Percentiles rank a stretch among this genome's conserved stretches.
These are phyloP conservation scores for Caenorhabditis latens DNA, from an alignment of 1,140 invertebrate species.

Conservation along the genomic window DNA sequence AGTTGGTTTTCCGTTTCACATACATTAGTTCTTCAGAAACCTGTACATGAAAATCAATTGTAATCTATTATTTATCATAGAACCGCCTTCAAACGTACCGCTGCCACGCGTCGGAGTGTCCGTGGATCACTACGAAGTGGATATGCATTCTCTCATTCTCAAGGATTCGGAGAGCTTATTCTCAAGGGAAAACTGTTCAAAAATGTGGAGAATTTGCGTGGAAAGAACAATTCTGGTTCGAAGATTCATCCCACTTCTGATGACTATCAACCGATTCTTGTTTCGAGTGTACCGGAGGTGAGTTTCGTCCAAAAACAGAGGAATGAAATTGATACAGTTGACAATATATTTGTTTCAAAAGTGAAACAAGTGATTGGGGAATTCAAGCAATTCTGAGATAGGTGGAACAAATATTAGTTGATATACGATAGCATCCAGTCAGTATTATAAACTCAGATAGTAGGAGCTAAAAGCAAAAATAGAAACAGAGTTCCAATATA, in stretches of 20 bases:
- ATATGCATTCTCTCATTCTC: constrained; percentile 96
- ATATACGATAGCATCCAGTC: too few relatives aligned
- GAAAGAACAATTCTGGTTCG: neutral
- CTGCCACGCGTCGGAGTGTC: constrained; percentile 86
- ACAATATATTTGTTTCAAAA: too few relatives aligned
- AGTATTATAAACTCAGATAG: too few relatives aligned
- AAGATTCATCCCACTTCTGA: constrained; percentile 26
- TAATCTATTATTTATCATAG: too few relatives aligned
- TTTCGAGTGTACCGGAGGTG: constrained; percentile 3
- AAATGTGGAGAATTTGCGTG: constrained; percentile 70
- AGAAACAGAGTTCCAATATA: too few relatives aligned
- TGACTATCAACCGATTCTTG: constrained; percentile 9
- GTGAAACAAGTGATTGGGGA: too few relatives aligned
- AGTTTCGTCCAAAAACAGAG: neutral
- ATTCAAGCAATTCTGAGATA: too few relatives aligned
- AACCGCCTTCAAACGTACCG: constrained; percentile 85
- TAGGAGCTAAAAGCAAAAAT: too few relatives aligned
- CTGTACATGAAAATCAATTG: too few relatives aligned
- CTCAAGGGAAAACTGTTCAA: constrained; percentile 96
- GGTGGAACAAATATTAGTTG: too few relatives aligned
- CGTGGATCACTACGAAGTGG: constrained; percentile 92
- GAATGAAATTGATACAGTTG: too few relatives aligned
- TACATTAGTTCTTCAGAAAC: too few relatives aligned
- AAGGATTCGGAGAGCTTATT: constrained; percentile 96
- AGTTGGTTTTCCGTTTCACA: neutral